Conservation (phyloP, 2,113 vertebrate species). For the Neodon shergylaensis region DNA sequence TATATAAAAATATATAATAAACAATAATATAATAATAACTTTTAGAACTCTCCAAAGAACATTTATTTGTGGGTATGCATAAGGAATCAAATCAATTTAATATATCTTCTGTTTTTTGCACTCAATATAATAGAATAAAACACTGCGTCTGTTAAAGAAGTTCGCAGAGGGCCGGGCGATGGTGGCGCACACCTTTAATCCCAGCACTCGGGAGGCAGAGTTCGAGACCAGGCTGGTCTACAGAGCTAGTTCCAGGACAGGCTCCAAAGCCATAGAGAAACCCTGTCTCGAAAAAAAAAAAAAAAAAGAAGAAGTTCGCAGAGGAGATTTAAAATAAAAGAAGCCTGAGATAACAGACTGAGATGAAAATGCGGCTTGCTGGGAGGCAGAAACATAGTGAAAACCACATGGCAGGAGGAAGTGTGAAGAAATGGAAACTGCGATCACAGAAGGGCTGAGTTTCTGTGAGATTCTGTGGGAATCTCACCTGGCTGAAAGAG, state of each 20-base stretch:
- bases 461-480: background rate
- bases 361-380: conserved; percentile 21
- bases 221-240: too few relatives aligned
- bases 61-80: conserved; percentile 21
- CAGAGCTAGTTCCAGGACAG: too few relatives aligned
- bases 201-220: too few relatives aligned
- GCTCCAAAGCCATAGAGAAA: too few relatives aligned
- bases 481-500: background rate
- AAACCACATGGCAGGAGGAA: conserved; percentile 14
- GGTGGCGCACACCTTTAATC: too few relatives aligned
- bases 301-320: conserved; percentile 12
- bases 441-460: background rate
- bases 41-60: background rate
- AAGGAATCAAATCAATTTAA: conserved; percentile 51
- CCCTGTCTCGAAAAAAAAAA: too few relatives aligned
- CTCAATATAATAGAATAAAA: conserved; percentile 43
- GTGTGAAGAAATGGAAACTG: conserved; percentile 25
- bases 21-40: background rate
- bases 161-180: background rate
- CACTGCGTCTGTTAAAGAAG: conserved; percentile 27
- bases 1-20: too few relatives aligned
- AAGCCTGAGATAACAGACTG: conserved; percentile 10
- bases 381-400: background rate
- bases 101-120: background rate
- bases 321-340: conserved; percentile 50